Conservation (phyloP, 2,113 vertebrate species). For the Oryzias javanicus region DNA sequence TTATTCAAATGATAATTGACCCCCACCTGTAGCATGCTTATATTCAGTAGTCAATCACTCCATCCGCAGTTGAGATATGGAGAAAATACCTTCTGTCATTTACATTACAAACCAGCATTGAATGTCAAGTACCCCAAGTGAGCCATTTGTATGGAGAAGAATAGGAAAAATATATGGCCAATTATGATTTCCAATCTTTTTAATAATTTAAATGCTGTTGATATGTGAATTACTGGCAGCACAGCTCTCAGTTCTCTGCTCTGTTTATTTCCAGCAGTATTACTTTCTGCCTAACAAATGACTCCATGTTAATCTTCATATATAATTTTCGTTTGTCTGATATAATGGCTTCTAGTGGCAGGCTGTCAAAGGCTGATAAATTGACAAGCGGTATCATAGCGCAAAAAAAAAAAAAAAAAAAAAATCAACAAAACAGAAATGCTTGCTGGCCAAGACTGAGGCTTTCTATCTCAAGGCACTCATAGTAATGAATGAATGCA, state of each 20-base stretch:
- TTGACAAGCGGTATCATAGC: constrained; percentile 72
- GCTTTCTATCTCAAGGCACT: constrained; percentile 47
- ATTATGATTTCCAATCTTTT: constrained; percentile 87
- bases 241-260: constrained; percentile 54
- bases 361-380: constrained; percentile 76
- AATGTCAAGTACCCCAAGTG: constrained; percentile 91
- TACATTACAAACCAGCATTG: constrained; percentile 97
- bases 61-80: constrained; percentile 96
- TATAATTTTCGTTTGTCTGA: constrained; percentile 78
- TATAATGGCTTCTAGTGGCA: constrained; percentile 74
- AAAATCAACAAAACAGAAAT: constrained; percentile 68
- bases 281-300: constrained; percentile 76
- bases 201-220: constrained; percentile 82
- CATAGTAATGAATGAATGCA: constrained; percentile 66
- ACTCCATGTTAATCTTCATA: constrained; percentile 79
- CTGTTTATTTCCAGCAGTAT: constrained; percentile 66
- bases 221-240: constrained; percentile 77
- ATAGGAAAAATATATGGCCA: constrained; percentile 88
- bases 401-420: too few relatives aligned
- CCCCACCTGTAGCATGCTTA: constrained; percentile 95
- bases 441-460: constrained; percentile 54
- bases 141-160: constrained; percentile 81
- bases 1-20: constrained; percentile 99
- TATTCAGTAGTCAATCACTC: constrained; percentile 98
- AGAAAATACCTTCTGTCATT: constrained; percentile 91